Evolutionary conservation across 2,797 vertebrate genomes (phyloP), one percentile per base, ranked within the genome.

Genomic region (Phrynocephalus guinanensis): DNA sequence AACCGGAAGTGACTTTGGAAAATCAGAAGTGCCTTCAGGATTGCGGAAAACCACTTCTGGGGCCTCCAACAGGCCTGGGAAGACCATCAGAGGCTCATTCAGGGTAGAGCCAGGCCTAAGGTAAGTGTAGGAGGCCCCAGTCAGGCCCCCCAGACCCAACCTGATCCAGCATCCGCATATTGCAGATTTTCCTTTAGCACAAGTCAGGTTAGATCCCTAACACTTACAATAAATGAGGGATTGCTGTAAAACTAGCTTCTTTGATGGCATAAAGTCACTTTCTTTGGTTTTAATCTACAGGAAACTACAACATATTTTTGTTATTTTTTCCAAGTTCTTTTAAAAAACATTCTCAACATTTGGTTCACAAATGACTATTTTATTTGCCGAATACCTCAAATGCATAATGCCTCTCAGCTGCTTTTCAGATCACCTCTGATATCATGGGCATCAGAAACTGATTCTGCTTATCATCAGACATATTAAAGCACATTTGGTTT

Each of bases 401-500:
- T 7, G 68, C 76, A 78, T 9, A 78, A 84, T 72, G 3, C 26
- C 20, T 84, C 76, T 84, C 38, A 26, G 22, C 38, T 66, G 68
- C 76, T 84, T 79, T 84, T 79, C 76, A 79, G 26, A 33, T 63
- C 77, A 72, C 44, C 33, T 63, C 76, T 79, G 30, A 83, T 48
- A 79, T 63, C 20, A 60, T 0, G 22, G 11, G 33, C 66, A 60
- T 78, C 81, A 66, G 76, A 84, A 79, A 88, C 52, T 16, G 52
- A 88, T 79, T 84, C 68, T 84, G 87, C 87, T 84, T 79, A 88
- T 84, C 77, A 88, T 88, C 87, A 84, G 38, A 84, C 72, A 84
- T 84, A 84, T 84, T 77, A 86, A 83, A 86, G 77, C 52, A 83
- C 67, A 71, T 83, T 88, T 86, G 80, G 68, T 79, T 86, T 86